Evolutionary conservation across 2,113 vertebrate species (phyloP).

Genomic region (Mustelus asterias): DNA sequence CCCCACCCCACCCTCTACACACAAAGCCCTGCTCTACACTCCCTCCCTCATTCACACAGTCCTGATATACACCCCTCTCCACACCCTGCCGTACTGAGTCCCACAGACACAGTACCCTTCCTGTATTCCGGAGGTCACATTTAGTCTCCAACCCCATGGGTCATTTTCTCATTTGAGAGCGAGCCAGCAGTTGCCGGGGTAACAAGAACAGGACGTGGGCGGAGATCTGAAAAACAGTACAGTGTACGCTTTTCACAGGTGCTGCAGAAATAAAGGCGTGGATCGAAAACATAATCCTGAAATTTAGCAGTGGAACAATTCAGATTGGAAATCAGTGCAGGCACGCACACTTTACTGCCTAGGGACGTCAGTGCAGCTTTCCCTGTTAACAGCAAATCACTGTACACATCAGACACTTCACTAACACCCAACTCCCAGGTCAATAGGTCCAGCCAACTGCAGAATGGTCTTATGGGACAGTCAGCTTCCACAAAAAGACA

Average conservation of each 20-base stretch:
- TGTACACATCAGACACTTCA: background rate
- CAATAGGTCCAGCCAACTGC: constrained; percentile 17
- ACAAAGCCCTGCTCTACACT: background rate
- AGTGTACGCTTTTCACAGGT: background rate
- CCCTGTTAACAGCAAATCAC: background rate
- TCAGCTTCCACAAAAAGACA: background rate
- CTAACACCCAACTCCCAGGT: background rate
- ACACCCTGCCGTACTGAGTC: background rate
- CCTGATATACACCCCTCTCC: background rate
- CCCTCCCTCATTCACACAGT: background rate
- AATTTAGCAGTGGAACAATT: background rate
- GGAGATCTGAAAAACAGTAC: background rate
- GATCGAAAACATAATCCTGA: background rate
- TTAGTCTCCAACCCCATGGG: constrained; percentile 18
- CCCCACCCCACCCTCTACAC: background rate
- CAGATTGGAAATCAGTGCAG: background rate
- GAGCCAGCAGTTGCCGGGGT: constrained; percentile 19
- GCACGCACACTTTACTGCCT: background rate
- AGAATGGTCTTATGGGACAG: background rate
- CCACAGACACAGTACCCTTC: background rate
- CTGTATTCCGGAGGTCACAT: background rate
- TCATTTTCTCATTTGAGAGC: constrained; percentile 7
- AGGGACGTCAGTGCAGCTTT: background rate
- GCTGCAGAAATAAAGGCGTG: background rate
- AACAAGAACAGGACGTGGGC: background rate